Evolutionary conservation across 2,888 invertebrate genomes (phyloP).

Genomic region (Ditylenchus weischeri): DNA sequence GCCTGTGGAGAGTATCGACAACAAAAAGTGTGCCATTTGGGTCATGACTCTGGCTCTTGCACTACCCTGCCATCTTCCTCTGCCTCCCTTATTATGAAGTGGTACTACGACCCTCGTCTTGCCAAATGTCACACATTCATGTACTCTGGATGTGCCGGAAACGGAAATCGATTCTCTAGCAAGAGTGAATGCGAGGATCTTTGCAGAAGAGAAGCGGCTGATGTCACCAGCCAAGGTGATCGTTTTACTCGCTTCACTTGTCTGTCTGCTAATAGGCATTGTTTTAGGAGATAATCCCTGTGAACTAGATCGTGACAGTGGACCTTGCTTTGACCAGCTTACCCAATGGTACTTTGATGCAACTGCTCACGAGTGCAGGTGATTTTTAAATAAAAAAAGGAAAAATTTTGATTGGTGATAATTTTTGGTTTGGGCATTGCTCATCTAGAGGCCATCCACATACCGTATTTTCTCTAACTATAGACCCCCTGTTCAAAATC

Average conservation of each 20-base stretch:
- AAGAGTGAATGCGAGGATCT: conserved; percentile 51
- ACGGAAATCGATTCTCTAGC: conserved; percentile 50
- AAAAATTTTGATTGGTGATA: too few species aligned
- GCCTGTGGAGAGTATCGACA: conserved; percentile 51
- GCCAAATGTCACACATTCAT: conserved; percentile 49
- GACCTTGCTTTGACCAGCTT: conserved; percentile 54
- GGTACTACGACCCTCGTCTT: conserved; percentile 44
- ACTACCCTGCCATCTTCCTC: conserved; percentile 3
- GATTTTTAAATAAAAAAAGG: background rate
- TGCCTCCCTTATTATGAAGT: conserved; percentile 33
- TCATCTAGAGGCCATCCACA: background rate
- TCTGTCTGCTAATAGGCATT: background rate
- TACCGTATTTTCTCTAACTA: too few species aligned
- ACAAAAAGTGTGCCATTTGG: conserved; percentile 41
- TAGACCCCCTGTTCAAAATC: too few species aligned
- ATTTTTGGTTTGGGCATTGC: too few species aligned
- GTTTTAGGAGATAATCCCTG: conserved; percentile 20
- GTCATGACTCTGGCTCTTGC: conserved; percentile 23
- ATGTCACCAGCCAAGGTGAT: too few species aligned
- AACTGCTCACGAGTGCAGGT: conserved; percentile 23
- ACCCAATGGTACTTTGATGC: conserved; percentile 52
- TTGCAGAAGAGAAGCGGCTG: conserved; percentile 31
- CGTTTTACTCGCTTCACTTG: too few species aligned
- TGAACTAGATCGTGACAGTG: conserved; percentile 37
- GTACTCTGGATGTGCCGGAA: conserved; percentile 57